Evolutionary conservation across 2,113 vertebrate genomes (phyloP).

Genomic region (Phainopepla nitens): DNA sequence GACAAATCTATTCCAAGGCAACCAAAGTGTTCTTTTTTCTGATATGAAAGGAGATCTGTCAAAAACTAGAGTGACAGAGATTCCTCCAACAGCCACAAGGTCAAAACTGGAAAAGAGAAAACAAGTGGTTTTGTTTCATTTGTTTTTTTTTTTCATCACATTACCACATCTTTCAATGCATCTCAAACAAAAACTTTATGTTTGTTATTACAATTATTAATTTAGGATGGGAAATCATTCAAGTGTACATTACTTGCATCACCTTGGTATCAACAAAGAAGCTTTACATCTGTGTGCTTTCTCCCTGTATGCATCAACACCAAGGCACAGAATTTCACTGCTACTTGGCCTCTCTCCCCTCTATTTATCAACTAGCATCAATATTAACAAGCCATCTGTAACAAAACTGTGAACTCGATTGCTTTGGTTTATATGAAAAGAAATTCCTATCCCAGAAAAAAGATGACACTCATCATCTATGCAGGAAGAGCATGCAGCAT

Average conservation of each 20-base stretch:
- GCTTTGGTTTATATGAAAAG: not conserved
- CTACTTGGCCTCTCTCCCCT: not conserved
- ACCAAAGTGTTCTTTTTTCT: constrained; percentile 90
- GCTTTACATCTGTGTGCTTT: not conserved
- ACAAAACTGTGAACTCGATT: not conserved
- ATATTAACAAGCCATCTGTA: not conserved
- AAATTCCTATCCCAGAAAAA: not conserved
- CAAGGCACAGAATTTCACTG: not conserved
- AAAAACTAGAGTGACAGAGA: constrained; percentile 90
- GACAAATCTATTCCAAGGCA: constrained; percentile 95
- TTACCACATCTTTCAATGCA: not conserved
- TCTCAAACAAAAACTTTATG: not conserved
- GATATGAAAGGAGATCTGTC: constrained; percentile 92
- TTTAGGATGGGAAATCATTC: not conserved
- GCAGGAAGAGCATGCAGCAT: not conserved
- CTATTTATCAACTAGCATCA: not conserved
- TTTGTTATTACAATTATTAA: not conserved
- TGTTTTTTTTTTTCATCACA: not conserved
- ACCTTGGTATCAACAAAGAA: not conserved
- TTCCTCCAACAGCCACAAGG: constrained; percentile 90
- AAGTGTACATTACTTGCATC: not conserved
- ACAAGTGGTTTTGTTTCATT: not conserved
- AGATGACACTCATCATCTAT: not conserved
- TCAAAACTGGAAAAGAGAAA: constrained; percentile 85
- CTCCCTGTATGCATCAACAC: not conserved